Percentiles rank a stretch among this genome's conserved stretches.
phyloP scores from a whole-genome alignment of 2,888 invertebrate genomes.

The Tetrapedia diversipes region DNA sequence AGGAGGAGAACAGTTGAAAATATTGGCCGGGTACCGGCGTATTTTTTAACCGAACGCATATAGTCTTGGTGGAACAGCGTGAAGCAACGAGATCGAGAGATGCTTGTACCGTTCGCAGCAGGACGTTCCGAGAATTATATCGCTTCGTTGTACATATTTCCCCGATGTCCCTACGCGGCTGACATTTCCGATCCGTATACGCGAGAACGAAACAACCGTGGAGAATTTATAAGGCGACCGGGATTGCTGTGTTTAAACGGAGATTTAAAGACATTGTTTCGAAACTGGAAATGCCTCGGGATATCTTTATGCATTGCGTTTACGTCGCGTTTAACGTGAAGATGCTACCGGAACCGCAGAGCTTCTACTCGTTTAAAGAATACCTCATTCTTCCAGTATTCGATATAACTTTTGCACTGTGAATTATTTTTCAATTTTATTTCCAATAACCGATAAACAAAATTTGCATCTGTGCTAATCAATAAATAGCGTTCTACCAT shows the following conservation, averaged over 20 bases:
- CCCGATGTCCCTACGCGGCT: slow-evolving; percentile 33
- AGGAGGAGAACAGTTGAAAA: not conserved
- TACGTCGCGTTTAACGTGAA: not conserved
- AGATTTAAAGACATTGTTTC: slow-evolving; percentile 27
- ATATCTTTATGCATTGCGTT: not conserved
- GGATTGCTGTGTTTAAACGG: slow-evolving; percentile 19
- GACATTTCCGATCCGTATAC: slow-evolving; percentile 14
- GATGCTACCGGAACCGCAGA: not conserved
- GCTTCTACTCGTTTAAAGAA: not conserved
- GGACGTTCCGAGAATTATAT: slow-evolving; percentile 60
- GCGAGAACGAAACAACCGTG: slow-evolving; percentile 17
- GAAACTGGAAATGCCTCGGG: not conserved
- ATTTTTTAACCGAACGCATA: slow-evolving; percentile 23
- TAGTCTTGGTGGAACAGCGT: slow-evolving; percentile 32
- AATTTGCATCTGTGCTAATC: too few species aligned
- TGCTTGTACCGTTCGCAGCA: slow-evolving; percentile 53
- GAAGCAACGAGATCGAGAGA: slow-evolving; percentile 49
- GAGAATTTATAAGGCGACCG: slow-evolving; percentile 49
- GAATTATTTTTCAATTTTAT: too few species aligned
- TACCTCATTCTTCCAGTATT: not conserved
- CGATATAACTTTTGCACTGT: too few species aligned
- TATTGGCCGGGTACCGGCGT: slow-evolving; percentile 1
- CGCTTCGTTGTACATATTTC: slow-evolving; percentile 49
- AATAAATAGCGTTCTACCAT: too few species aligned
- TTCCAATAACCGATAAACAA: too few species aligned